Evolutionary conservation across 2,113 vertebrate species (phyloP).

Genomic region (Neofelis nebulosa): DNA sequence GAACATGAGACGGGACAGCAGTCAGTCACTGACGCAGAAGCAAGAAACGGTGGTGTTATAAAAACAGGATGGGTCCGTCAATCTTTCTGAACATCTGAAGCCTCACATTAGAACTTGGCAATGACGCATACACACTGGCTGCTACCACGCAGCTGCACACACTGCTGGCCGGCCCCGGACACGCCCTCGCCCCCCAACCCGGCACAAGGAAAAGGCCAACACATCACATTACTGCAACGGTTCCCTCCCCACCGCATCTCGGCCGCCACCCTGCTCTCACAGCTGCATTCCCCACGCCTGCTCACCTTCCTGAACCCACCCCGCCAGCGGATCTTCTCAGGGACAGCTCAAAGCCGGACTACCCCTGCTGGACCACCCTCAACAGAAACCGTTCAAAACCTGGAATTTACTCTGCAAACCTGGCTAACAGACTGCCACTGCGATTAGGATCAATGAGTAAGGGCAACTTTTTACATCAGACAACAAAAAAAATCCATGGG

Average conservation of each 20-base stretch:
- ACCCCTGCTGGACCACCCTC: neutral
- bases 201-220: neutral
- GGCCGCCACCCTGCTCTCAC: too few species aligned
- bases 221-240: neutral
- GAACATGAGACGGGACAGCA: neutral
- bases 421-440: neutral
- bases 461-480: neutral
- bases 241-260: neutral
- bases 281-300: neutral
- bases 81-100: neutral
- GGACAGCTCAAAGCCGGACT: neutral
- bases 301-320: neutral
- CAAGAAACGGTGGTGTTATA: neutral
- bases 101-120: neutral
- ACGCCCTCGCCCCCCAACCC: neutral
- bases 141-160: fast-evolving
- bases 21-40: neutral
- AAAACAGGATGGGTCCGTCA: neutral
- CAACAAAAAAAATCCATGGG: too few species aligned
- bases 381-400: neutral
- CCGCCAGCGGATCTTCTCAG: neutral
- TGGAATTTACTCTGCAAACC: neutral
- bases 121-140: neutral
- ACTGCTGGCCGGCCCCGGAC: too few species aligned
- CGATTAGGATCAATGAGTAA: neutral